Conservation (phyloP, 2,113 vertebrate species). For the Perca fluviatilis region DNA sequence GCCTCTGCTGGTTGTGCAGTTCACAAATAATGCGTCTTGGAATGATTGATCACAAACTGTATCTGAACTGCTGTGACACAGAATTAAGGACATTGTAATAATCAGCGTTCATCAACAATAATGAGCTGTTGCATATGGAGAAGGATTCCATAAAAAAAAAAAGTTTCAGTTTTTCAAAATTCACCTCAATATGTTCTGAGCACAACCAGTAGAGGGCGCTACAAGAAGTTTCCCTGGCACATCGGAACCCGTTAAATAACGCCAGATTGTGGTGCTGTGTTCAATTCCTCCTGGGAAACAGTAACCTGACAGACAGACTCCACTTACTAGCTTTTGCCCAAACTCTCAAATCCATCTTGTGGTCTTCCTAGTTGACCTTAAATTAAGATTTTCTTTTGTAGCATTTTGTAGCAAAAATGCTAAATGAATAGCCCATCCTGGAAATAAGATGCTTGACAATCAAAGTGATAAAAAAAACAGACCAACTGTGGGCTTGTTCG, state of each 20-base stretch:
- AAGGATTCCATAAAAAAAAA: neutral
- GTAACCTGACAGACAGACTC: neutral
- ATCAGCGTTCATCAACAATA: neutral
- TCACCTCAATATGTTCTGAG: neutral
- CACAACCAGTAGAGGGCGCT: neutral
- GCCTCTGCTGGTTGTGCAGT: constrained; percentile 1
- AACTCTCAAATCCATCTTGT: neutral
- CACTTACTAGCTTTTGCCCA: neutral
- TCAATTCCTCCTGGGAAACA: too few species aligned
- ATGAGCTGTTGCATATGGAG: neutral
- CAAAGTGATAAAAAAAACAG: neutral
- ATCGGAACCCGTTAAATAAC: too few species aligned
- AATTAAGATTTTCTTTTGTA: neutral
- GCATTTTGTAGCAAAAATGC: neutral
- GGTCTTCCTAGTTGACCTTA: neutral
- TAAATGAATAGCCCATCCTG: neutral
- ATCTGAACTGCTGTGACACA: neutral
- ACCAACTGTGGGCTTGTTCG: neutral
- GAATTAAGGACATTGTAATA: neutral
- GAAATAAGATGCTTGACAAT: neutral
- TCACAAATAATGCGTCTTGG: neutral
- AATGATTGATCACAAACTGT: neutral
- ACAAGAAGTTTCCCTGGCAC: neutral
- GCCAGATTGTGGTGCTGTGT: neutral
- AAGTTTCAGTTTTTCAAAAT: too few species aligned